Percentiles rank a stretch among this genome's conserved stretches.
These are phyloP conservation scores for Choristoneura fumiferana DNA, from an alignment of 1,140 invertebrate genomes.

Conservation along the genomic window DNA sequence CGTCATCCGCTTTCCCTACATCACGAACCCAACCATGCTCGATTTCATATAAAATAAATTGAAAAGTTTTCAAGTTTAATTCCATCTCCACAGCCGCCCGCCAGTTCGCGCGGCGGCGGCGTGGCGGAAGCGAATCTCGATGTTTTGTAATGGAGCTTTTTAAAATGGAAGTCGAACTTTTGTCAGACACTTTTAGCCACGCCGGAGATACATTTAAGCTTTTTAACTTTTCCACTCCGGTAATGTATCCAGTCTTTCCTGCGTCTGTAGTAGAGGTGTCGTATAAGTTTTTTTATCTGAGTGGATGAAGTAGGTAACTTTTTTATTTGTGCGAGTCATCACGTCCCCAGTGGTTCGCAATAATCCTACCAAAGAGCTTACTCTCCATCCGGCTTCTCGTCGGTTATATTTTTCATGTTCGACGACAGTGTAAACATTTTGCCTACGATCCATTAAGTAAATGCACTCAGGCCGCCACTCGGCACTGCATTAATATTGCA, in stretches of 20 bases:
- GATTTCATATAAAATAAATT: conserved; percentile 59
- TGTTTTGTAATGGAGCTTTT: conserved; percentile 78
- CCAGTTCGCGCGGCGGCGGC: conserved; percentile 49
- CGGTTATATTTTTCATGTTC: conserved; percentile 49
- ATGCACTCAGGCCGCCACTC: conserved; percentile 68
- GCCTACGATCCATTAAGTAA: conserved; percentile 73
- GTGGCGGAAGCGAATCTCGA: conserved; percentile 74
- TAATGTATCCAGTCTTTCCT: conserved; percentile 74
- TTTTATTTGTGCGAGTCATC: conserved; percentile 59
- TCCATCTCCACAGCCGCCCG: conserved; percentile 50
- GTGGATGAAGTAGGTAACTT: conserved; percentile 52
- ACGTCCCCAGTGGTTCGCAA: conserved; percentile 43
- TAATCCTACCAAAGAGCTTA: conserved; percentile 52
- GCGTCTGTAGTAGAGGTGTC: conserved; percentile 61
- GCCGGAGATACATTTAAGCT: conserved; percentile 78
- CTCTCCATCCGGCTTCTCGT: conserved; percentile 40
- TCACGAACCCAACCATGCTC: conserved; percentile 33
- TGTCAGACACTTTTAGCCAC: conserved; percentile 78
- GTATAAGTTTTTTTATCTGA: conserved; percentile 64
- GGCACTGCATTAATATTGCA: conserved; percentile 74
- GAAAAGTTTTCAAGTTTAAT: conserved; percentile 66
- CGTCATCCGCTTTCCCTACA: conserved; percentile 25
- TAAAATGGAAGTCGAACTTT: conserved; percentile 78
- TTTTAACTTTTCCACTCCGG: conserved; percentile 78
- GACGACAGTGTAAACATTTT: conserved; percentile 62